Percentiles rank a stretch among this genome's conserved stretches.
Conservation (phyloP, 2,888 invertebrate genomes). For the Synanthedon formicaeformis region DNA sequence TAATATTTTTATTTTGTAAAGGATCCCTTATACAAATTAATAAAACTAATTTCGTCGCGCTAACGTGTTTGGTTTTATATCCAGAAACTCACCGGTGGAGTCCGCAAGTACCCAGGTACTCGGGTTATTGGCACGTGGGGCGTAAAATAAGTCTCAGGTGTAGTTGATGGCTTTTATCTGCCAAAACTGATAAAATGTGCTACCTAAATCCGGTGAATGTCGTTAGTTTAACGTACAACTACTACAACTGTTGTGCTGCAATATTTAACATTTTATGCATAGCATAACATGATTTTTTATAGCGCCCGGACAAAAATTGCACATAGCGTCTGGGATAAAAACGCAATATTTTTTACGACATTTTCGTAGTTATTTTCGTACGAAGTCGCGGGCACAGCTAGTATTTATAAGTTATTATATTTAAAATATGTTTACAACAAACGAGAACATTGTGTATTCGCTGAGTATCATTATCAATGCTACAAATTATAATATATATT, state of each 20-base stretch:
- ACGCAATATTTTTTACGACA: too few relatives aligned
- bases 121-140: conserved; percentile 55
- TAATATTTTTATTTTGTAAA: too few relatives aligned
- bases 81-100: conserved; percentile 20
- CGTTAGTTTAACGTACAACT: conserved; percentile 3
- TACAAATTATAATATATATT: too few relatives aligned
- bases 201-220: conserved; percentile 32
- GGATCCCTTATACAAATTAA: conserved; percentile 10
- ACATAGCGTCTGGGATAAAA: too few relatives aligned
- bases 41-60: conserved; percentile 27
- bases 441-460: too few relatives aligned
- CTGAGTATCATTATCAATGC: too few relatives aligned
- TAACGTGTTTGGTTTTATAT: conserved; percentile 32
- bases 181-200: conserved; percentile 63
- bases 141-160: conserved; percentile 68
- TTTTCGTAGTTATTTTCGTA: too few relatives aligned
- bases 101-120: conserved; percentile 15
- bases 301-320: too few relatives aligned
- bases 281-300: not conserved
- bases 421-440: too few relatives aligned
- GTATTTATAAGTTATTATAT: too few relatives aligned
- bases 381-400: too few relatives aligned
- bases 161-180: conserved; percentile 61
- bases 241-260: not conserved
- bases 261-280: not conserved